Evolutionary conservation across 23 tunicate species (phyloP).

Genomic region (Ciona savignyi): DNA sequence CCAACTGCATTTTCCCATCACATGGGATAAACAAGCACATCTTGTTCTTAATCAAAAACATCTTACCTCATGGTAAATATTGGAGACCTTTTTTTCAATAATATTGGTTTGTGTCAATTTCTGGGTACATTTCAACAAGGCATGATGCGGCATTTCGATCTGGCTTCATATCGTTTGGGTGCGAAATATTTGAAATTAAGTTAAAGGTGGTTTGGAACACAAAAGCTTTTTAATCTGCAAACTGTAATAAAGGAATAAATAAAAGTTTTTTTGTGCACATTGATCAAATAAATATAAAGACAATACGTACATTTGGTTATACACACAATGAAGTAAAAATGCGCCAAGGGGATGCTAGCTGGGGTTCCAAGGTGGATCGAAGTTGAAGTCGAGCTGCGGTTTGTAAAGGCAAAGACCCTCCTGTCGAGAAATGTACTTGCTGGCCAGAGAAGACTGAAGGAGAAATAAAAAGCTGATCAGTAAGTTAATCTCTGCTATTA

Average conservation of each 20-base stretch:
- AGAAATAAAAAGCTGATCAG: constrained; percentile 1
- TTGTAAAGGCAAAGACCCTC: constrained; percentile 87
- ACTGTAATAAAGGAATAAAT: background rate
- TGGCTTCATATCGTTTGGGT: constrained; percentile 7
- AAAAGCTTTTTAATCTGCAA: background rate
- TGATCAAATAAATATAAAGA: no score
- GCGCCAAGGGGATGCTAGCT: constrained; percentile 60
- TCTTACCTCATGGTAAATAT: background rate
- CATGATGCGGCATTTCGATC: background rate
- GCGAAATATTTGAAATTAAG: background rate
- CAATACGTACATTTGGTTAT: constrained; percentile 27
- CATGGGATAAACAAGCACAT: no score
- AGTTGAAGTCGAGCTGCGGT: constrained; percentile 85
- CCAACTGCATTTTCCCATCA: no score
- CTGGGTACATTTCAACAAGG: background rate
- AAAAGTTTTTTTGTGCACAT: no score
- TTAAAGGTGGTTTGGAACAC: background rate
- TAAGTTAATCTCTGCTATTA: background rate
- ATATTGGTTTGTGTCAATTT: background rate
- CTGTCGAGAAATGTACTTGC: constrained; percentile 62
- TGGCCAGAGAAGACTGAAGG: constrained; percentile 21
- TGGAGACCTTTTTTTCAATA: background rate
- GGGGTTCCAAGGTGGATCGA: constrained; percentile 92
- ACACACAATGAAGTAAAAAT: constrained; percentile 24
- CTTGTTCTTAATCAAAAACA: no score